A percentile compares a stretch with the other conserved stretches of the same genome.
Conservation (phyloP, 1,140 invertebrate species). For the Zaprionus ornatus region DNA sequence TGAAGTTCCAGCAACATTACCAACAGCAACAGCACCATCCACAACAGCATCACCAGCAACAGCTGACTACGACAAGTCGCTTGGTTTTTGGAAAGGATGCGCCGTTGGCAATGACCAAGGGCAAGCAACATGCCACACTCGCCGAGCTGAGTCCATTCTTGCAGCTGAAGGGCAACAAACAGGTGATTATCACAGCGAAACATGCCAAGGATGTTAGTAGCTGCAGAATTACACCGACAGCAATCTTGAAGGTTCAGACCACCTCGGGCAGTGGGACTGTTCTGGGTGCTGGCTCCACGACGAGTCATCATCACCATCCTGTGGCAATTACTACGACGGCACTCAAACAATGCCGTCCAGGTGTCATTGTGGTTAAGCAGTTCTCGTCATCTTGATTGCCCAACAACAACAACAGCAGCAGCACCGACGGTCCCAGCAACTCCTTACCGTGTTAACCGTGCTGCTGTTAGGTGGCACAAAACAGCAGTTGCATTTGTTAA, state of each 20-base stretch:
- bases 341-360: conserved; percentile 89
- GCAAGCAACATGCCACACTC: conserved; percentile 84
- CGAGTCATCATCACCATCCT: conserved; percentile 46
- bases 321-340: conserved; percentile 84
- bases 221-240: conserved; percentile 66
- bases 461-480: conserved; percentile 15
- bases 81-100: conserved; percentile 85
- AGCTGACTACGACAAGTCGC: conserved; percentile 47
- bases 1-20: conserved; percentile 52
- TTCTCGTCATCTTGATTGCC: conserved; percentile 83
- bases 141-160: conserved; percentile 88
- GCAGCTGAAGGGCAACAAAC: conserved; percentile 85
- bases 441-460: conserved; percentile 32
- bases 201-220: conserved; percentile 52
- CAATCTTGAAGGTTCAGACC: conserved; percentile 80
- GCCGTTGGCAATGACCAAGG: conserved; percentile 88
- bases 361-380: conserved; percentile 94
- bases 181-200: conserved; percentile 73
- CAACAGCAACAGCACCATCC: conserved; percentile 18
- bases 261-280: conserved; percentile 37
- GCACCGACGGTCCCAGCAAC: conserved; percentile 38
- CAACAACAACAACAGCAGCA: conserved; percentile 30
- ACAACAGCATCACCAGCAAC: conserved; percentile 42
- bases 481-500: too few relatives aligned
- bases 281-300: conserved; percentile 51